Conservation (phyloP, 2,113 vertebrate species). For the Serinus canaria region DNA sequence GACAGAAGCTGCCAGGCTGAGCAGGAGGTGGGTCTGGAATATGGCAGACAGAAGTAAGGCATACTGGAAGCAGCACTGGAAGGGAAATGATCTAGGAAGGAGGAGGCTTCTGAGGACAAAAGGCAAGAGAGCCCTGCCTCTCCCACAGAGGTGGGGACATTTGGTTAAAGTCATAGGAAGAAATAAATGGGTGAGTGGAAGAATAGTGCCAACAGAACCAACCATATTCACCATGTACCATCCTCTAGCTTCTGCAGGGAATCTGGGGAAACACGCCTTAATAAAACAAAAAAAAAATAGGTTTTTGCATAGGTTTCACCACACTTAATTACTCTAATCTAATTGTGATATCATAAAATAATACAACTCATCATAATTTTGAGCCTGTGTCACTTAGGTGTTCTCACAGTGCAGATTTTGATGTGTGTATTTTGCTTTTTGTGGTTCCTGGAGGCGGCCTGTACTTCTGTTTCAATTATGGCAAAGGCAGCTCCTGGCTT, state of each 20-base stretch:
- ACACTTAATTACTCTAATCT: neutral
- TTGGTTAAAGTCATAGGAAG: neutral
- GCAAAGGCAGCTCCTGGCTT: neutral
- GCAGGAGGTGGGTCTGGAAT: neutral
- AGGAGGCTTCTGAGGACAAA: neutral
- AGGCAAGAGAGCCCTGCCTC: neutral
- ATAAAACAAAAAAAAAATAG: neutral
- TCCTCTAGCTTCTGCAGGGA: neutral
- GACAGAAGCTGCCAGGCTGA: neutral
- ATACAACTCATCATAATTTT: neutral
- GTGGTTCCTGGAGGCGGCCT: neutral
- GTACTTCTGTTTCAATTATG: neutral
- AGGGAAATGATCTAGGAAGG: neutral
- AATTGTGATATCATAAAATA: neutral
- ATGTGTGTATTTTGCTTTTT: neutral
- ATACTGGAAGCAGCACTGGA: neutral
- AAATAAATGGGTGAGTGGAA: neutral
- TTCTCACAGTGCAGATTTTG: neutral
- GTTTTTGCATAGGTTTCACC: neutral
- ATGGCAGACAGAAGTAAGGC: neutral
- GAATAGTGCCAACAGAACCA: neutral
- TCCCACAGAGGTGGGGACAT: neutral
- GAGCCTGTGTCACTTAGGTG: accelerated
- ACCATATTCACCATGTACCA: accelerated
- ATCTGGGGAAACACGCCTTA: neutral